Evolutionary conservation across 2,888 invertebrate genomes (phyloP), one percentile per base, ranked within the genome.

Genomic region (Teleiodes luculella): DNA sequence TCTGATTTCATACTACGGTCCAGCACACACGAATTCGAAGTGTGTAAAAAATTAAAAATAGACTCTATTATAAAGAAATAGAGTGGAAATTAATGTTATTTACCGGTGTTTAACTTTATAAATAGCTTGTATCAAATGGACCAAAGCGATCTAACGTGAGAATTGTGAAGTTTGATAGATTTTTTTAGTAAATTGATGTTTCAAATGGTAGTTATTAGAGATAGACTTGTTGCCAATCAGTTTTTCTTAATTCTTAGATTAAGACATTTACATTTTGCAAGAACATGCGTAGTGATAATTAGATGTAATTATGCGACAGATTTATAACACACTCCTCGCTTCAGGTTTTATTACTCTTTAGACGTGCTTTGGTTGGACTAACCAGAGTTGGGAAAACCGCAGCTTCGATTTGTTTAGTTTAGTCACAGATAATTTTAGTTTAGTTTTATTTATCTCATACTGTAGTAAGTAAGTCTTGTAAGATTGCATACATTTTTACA

Each of bases 1-100:
- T 52, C 47, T 28, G 45, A 49, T 57, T 56, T 51, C 53, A 37
- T 20, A 13, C 39, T 28, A 43, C 43, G 24, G 18, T 41, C 39
- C 4, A 41, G 11, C 39, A 41, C 39, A 18, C 39, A 11, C 18
- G 18, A 41, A 35, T 41, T 11, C 14, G 1, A 11, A 20, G 11
- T 18, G 4, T 18, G 11, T n/a, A n/a, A n/a, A n/a, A n/a, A n/a
- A n/a, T n/a, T n/a, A n/a, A 20, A 41, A 41, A 20, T 41, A 11
- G 20, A 41, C 39, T 41, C 39, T 41, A 41, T 41, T 41, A 18
- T 18, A 18, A 41, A 20, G 39, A 41, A 16, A 41, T 8, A 18
- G 18, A 11, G 39, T 3, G 39, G 11, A 20, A 3, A 10, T 41
- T 18, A 8, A 41, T 18, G 39, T 45, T 7, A 4, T 24, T 24